Conservation (phyloP, 1,140 invertebrate species). For the Drosophila kikkawai region DNA sequence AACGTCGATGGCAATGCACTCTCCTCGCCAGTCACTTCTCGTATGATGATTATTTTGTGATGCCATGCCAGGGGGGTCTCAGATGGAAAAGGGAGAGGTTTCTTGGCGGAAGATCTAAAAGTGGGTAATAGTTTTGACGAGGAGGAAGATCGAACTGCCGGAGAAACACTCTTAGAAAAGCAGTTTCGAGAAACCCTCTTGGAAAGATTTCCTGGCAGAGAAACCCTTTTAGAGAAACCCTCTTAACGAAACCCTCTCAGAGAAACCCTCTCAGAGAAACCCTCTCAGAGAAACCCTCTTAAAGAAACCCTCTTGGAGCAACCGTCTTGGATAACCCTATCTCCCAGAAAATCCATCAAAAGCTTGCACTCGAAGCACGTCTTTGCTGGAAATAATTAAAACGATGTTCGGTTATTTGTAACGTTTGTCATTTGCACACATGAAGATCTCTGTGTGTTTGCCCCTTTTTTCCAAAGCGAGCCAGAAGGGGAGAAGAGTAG, state of each 20-base stretch:
- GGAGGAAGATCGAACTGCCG: too few species aligned
- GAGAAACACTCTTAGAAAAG: too few species aligned
- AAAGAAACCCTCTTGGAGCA: background rate
- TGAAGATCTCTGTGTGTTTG: slow-evolving; percentile 21
- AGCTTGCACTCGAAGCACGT: slow-evolving; percentile 22
- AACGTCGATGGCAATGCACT: slow-evolving; percentile 40
- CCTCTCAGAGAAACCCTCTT: background rate
- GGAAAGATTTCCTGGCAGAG: background rate
- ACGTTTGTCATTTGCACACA: slow-evolving; percentile 60
- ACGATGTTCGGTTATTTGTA: slow-evolving; percentile 69
- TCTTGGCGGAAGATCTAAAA: background rate
- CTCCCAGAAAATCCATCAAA: too few species aligned
- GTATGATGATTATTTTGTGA: background rate
- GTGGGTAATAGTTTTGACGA: too few species aligned
- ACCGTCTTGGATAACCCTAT: too few species aligned
- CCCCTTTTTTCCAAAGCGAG: background rate
- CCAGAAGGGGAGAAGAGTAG: background rate
- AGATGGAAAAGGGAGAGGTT: background rate
- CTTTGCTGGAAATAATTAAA: slow-evolving; percentile 66
- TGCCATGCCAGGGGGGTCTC: background rate
- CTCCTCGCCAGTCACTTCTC: slow-evolving; percentile 18
- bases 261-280: too few species aligned
- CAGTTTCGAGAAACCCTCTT: background rate
- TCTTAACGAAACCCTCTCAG: background rate
- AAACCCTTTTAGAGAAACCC: background rate